Evolutionary conservation across 30 jellyfish, hydroid and myxozoan genomes (phyloP), one percentile per base, ranked within the genome.

Genomic region (Cassiopea xamachana): DNA sequence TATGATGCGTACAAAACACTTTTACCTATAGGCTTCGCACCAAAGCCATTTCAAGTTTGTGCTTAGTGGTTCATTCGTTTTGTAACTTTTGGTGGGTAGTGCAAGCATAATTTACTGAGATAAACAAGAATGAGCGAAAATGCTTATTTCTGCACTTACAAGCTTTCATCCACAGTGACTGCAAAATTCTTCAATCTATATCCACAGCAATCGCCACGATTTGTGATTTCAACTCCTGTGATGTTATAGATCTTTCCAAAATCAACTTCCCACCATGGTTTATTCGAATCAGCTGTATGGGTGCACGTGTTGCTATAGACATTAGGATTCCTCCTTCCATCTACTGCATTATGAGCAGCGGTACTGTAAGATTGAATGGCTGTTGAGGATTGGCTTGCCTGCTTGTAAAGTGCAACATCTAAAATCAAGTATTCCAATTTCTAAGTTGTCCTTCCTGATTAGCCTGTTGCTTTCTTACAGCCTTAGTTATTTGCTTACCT

Each of bases 191-290:
- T 59, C 14, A 85, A 85, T 60, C 93, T 44, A 44, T 85, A 59
- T 13, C 79, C 62, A 49, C 93, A 85, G 45, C 93, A 85, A 59
- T 85, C 93, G 0, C 67, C 76, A 18, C 93, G 55, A 67, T 85
- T 85, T 74, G 93, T 85, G 71, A 85, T 73, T 72, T 85, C 79
- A 2, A 73, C 87, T 46, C 78, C 76, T 8, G 18, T 50, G 71
- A 85, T 60, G 2, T 8, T 44, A 18, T 59, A 45, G 50, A 12
- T 46, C 18, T 74, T 17, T 49, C 81, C 82, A 19, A 85, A 61
- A 47, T 85, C 81, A 73, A 85, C 93, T 13, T 74, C 44, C 93
- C 93, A 85, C 93, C 93, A 82, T 17, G 91, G 91, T 55, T 55
- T 55, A 47, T 39, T 67, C 13, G 71, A 75, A 12, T 68, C 48